Conservation (phyloP, 2,888 invertebrate genomes). For the Orthonevra nobilis region DNA sequence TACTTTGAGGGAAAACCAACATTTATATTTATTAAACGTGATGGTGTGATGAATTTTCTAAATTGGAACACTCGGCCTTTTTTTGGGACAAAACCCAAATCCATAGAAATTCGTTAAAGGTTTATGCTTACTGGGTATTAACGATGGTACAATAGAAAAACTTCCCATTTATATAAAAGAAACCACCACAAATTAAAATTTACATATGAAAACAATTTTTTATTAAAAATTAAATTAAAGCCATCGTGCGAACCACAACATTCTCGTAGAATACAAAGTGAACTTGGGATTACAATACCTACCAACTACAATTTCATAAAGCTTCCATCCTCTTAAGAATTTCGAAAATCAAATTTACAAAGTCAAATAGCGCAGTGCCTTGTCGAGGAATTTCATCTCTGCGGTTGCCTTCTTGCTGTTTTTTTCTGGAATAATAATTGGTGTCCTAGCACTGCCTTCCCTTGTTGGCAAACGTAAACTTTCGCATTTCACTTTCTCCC, state of each 20-base stretch:
- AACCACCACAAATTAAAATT: not conserved
- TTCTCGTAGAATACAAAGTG: constrained; percentile 47
- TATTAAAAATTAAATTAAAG: constrained; percentile 47
- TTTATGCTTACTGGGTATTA: too few species aligned
- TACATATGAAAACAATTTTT: constrained; percentile 5
- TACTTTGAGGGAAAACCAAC: too few species aligned
- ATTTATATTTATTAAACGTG: too few species aligned
- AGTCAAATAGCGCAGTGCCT: constrained; percentile 76
- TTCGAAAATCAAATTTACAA: constrained; percentile 70
- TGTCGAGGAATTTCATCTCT: constrained; percentile 73
- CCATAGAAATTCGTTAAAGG: too few species aligned
- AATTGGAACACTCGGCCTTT: too few species aligned
- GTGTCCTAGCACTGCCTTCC: constrained; percentile 1
- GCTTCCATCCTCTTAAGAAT: not conserved
- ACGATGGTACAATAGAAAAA: too few species aligned
- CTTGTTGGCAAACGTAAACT: constrained; percentile 25
- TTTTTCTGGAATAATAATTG: constrained; percentile 6
- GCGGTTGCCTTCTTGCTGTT: constrained; percentile 16
- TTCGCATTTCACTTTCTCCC: constrained; percentile 34
- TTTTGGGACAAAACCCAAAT: too few species aligned
- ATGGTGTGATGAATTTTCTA: too few species aligned
- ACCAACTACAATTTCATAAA: constrained; percentile 2
- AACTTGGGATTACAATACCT: constrained; percentile 27
- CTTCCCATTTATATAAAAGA: not conserved
- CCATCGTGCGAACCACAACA: constrained; percentile 12